These are phyloP conservation scores for Synanthedon vespiformis DNA, from an alignment of 2,888 invertebrate species.

Conservation along the genomic window DNA sequence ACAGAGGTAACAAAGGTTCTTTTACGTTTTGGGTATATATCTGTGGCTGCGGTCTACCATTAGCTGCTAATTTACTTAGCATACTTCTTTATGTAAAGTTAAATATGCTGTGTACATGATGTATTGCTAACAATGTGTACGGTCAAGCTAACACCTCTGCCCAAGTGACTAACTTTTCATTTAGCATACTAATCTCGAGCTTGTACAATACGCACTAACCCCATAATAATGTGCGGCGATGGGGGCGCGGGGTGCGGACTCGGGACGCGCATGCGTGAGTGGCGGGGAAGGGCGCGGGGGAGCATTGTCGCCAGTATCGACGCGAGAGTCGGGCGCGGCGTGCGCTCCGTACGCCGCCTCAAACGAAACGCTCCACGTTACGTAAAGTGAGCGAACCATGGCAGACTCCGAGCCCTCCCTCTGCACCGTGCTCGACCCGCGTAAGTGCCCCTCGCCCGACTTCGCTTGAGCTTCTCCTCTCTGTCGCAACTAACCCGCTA, in stretches of 20 bases:
- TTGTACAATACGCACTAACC: too few relatives aligned
- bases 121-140: too few relatives aligned
- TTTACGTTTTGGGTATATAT: too few relatives aligned
- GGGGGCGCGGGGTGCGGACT: slow-evolving; percentile 19
- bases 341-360: slow-evolving; percentile 55
- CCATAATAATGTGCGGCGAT: slow-evolving; percentile 3
- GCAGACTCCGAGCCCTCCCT: slow-evolving; percentile 59
- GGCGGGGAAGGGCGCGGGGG: slow-evolving; percentile 19
- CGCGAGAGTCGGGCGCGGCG: slow-evolving; percentile 69
- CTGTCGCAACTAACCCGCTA: slow-evolving; percentile 69
- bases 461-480: slow-evolving; percentile 41
- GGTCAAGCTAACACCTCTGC: too few relatives aligned
- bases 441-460: slow-evolving; percentile 43
- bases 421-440: slow-evolving; percentile 60
- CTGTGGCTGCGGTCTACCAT: too few relatives aligned
- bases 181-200: too few relatives aligned
- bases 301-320: slow-evolving; percentile 50
- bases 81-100: too few relatives aligned
- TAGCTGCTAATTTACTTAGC: too few relatives aligned
- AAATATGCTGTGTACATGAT: too few relatives aligned
- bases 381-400: slow-evolving; percentile 58
- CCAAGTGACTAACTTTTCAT: too few relatives aligned
- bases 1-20: too few relatives aligned
- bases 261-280: slow-evolving; percentile 16
- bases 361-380: slow-evolving; percentile 32